Evolutionary conservation across 2,113 vertebrate species (phyloP).

Genomic region (Hemiprocne comata): DNA sequence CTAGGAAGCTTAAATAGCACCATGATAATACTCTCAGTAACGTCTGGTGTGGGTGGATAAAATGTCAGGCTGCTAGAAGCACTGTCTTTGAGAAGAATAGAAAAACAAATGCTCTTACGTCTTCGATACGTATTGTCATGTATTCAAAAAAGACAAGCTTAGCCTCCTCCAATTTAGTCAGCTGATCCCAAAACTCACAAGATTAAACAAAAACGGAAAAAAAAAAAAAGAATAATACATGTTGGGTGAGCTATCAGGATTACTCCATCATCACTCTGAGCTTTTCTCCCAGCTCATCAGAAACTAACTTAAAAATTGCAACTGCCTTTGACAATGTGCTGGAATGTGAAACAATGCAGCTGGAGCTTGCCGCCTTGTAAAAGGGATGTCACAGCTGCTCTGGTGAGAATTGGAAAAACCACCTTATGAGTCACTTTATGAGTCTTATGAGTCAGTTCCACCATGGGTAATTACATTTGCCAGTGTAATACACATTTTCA

Average conservation of each 20-base stretch:
- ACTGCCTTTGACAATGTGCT: background rate
- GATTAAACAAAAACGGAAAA: background rate
- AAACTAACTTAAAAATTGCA: background rate
- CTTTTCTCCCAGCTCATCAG: background rate
- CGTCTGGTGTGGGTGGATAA: background rate
- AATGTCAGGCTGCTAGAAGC: background rate
- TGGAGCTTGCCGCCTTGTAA: background rate
- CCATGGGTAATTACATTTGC: background rate
- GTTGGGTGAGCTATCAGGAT: background rate
- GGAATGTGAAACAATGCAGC: background rate
- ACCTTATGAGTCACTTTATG: background rate
- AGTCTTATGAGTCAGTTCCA: background rate
- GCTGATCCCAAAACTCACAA: background rate
- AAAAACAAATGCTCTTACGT: background rate
- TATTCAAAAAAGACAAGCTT: background rate
- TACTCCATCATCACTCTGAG: background rate
- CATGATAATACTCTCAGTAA: background rate
- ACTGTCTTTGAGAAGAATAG: background rate
- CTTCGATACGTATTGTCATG: background rate
- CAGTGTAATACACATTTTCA: background rate
- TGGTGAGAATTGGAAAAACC: background rate
- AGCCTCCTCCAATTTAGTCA: background rate
- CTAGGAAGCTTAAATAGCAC: background rate
- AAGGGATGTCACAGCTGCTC: background rate
- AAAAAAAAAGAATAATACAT: background rate